phyloP scores from a whole-genome alignment of 1,140 invertebrate species.

The Drosophila pruinosa region DNA sequence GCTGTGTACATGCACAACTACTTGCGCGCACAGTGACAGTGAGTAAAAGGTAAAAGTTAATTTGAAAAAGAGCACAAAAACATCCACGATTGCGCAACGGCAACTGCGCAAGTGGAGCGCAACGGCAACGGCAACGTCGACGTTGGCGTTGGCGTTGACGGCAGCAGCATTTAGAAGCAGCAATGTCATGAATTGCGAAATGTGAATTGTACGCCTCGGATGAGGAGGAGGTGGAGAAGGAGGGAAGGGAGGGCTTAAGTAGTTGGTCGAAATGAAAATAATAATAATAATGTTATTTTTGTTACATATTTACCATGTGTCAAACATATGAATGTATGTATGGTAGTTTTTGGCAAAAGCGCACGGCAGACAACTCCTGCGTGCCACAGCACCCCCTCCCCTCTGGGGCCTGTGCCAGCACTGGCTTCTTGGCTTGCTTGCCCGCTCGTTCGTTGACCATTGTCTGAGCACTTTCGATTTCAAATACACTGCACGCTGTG shows the following conservation, averaged over 20 bases:
- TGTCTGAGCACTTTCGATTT: slow-evolving; percentile 53
- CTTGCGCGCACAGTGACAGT: slow-evolving; percentile 18
- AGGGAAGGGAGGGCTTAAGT: background rate
- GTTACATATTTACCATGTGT: slow-evolving; percentile 11
- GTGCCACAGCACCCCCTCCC: background rate
- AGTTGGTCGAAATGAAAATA: slow-evolving; percentile 8
- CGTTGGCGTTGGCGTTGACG: background rate
- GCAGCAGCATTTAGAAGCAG: slow-evolving; percentile 21
- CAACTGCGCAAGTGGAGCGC: slow-evolving; percentile 54
- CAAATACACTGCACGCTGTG: slow-evolving; percentile 39
- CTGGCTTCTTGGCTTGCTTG: background rate
- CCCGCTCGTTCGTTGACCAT: slow-evolving; percentile 39
- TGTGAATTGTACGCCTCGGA: slow-evolving; percentile 5
- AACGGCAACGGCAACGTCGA: slow-evolving; percentile 10
- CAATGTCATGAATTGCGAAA: slow-evolving; percentile 57
- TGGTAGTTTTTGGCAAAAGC: background rate
- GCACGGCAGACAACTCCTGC: background rate
- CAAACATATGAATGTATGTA: no score
- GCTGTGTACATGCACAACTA: background rate
- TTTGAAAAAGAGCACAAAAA: slow-evolving; percentile 60
- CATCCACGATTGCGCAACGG: slow-evolving; percentile 67
- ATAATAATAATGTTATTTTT: background rate
- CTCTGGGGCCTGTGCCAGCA: background rate
- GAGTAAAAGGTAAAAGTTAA: slow-evolving; percentile 71
- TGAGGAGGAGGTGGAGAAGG: background rate